Conservation (phyloP, 2,888 invertebrate species). For the Copidosoma aretas region DNA sequence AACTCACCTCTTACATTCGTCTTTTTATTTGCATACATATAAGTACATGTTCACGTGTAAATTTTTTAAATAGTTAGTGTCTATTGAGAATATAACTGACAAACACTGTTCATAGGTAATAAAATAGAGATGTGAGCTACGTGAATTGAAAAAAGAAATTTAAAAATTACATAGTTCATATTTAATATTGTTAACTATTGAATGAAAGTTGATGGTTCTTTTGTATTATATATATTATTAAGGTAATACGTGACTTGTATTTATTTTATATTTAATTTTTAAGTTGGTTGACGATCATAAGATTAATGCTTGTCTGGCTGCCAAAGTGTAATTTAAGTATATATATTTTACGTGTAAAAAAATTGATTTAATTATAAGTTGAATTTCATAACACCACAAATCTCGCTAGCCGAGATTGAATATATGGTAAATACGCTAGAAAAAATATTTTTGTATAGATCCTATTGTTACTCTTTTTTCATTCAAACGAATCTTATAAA, state of each 20-base stretch:
- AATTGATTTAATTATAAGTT: background rate
- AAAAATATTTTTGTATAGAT: slow-evolving; percentile 36
- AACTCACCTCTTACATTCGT: too few relatives aligned
- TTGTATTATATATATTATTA: slow-evolving; percentile 58
- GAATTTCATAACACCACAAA: slow-evolving; percentile 1
- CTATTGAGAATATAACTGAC: too few relatives aligned
- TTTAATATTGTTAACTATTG: too few relatives aligned
- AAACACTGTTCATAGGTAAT: too few relatives aligned
- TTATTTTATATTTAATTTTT: slow-evolving; percentile 56
- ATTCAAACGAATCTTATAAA: slow-evolving; percentile 12
- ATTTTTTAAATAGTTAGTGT: too few relatives aligned
- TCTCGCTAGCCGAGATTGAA: slow-evolving; percentile 19
- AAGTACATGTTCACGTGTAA: too few relatives aligned
- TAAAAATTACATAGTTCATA: too few relatives aligned
- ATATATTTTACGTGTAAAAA: slow-evolving; percentile 13
- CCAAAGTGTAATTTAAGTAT: slow-evolving; percentile 61
- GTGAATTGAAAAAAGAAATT: too few relatives aligned
- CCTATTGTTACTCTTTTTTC: slow-evolving; percentile 15
- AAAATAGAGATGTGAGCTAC: too few relatives aligned
- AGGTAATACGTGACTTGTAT: slow-evolving; percentile 55
- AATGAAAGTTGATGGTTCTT: too few relatives aligned
- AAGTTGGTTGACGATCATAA: slow-evolving; percentile 42
- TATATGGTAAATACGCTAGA: slow-evolving; percentile 7
- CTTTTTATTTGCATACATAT: too few relatives aligned
- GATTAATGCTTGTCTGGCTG: slow-evolving; percentile 47